phyloP scores from a whole-genome alignment of 2,797 vertebrate species.

The Crenichthys baileyi region DNA sequence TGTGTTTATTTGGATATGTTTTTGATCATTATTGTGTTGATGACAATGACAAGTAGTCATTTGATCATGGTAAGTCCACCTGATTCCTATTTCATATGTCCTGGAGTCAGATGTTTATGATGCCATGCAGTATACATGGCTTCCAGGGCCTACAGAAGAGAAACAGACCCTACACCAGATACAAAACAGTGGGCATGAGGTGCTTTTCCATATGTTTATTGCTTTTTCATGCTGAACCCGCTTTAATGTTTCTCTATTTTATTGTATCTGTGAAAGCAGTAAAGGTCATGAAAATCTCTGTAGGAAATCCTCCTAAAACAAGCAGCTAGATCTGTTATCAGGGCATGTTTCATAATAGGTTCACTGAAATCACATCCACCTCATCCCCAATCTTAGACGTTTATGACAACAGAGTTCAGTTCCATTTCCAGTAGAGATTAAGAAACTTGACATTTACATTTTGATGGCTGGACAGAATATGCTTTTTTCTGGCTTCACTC shows the following conservation, averaged over 20 bases:
- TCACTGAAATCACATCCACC: conserved; percentile 29
- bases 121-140: too few relatives aligned
- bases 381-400: not conserved
- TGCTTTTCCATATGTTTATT: too few relatives aligned
- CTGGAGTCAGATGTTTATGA: not conserved
- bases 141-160: too few relatives aligned
- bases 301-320: conserved; percentile 26
- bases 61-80: not conserved
- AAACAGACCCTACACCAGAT: too few relatives aligned
- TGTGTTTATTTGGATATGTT: not conserved
- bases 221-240: too few relatives aligned
- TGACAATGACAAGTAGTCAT: not conserved
- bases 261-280: not conserved
- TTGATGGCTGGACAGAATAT: not conserved
- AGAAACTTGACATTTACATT: not conserved
- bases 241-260: not conserved
- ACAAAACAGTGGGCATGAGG: too few relatives aligned
- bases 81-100: not conserved
- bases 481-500: not conserved
- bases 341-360: conserved; percentile 6
- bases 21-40: not conserved
- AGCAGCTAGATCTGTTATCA: not conserved
- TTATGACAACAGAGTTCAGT: too few relatives aligned
- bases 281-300: conserved; percentile 28
- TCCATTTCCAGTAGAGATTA: not conserved